A percentile compares a stretch with the other conserved stretches of the same genome.
These are phyloP conservation scores for Stenotaenia linearis DNA, from an alignment of 2,888 invertebrate species.

Conservation along the genomic window DNA sequence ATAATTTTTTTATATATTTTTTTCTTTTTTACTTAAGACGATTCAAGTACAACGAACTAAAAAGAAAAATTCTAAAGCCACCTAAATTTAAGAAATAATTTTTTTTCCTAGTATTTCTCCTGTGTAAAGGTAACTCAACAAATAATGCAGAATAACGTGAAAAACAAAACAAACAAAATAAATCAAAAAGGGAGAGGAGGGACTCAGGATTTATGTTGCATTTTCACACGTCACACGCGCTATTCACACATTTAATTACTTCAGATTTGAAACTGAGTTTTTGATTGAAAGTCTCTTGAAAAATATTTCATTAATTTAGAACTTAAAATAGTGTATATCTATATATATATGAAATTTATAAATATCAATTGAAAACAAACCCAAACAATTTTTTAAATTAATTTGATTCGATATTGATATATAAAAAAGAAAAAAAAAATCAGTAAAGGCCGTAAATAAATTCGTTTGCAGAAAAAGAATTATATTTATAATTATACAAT, in stretches of 20 bases:
- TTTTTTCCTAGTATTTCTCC: not conserved
- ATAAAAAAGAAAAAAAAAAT: not conserved
- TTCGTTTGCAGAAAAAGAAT: not conserved
- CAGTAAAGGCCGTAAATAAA: not conserved
- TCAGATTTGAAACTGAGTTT: not conserved
- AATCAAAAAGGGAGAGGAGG: not conserved
- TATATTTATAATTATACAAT: not conserved
- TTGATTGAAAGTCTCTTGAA: not conserved
- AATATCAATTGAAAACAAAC: not conserved
- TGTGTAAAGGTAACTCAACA: not conserved
- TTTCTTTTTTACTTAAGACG: not conserved
- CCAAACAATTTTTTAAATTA: not conserved
- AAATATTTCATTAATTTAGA: constrained; percentile 9
- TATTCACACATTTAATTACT: not conserved
- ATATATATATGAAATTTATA: not conserved
- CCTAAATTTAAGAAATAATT: not conserved
- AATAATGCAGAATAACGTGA: not conserved
- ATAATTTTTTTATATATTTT: not conserved
- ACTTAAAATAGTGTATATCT: not conserved
- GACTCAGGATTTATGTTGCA: not conserved
- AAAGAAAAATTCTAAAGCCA: not conserved
- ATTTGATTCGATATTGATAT: not conserved
- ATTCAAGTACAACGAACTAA: constrained; percentile 14
- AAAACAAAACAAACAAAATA: not conserved
- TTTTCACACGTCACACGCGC: not conserved